Percentiles rank a stretch among this genome's conserved stretches.
Evolutionary conservation across 2,888 invertebrate genomes (phyloP).

Genomic region (Aphelenchoides bicaudatus): DNA sequence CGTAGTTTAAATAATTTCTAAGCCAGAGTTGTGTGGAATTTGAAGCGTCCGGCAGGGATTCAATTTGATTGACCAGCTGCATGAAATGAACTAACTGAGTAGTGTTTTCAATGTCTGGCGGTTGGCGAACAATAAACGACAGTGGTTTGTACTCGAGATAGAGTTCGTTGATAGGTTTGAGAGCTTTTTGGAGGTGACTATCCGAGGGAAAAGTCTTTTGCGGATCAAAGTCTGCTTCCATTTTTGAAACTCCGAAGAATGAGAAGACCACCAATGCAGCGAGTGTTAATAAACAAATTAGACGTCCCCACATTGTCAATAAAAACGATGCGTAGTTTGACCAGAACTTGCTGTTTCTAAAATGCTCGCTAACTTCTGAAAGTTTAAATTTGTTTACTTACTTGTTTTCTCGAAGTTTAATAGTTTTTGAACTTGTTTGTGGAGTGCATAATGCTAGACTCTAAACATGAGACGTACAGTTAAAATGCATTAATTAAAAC

Average conservation of each 20-base stretch:
- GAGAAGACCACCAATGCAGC: conserved; percentile 35
- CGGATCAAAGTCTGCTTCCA: conserved; percentile 50
- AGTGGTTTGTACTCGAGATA: conserved; percentile 50
- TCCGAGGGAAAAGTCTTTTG: conserved; percentile 54
- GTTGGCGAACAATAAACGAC: conserved; percentile 43
- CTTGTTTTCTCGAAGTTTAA: too few relatives aligned
- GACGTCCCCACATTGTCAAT: conserved; percentile 36
- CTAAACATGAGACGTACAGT: conserved; percentile 46
- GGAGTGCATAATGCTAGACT: too few relatives aligned
- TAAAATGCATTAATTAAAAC: conserved; percentile 36
- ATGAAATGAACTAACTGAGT: conserved; percentile 34
- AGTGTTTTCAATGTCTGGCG: conserved; percentile 39
- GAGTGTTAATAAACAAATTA: conserved; percentile 30
- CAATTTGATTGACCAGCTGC: conserved; percentile 37
- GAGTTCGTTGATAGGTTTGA: conserved; percentile 39
- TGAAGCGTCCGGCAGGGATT: conserved; percentile 37
- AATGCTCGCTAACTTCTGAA: neutral
- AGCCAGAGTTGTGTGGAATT: conserved; percentile 40
- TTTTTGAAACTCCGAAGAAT: conserved; percentile 37
- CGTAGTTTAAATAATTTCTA: conserved; percentile 35
- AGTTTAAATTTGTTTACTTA: too few relatives aligned
- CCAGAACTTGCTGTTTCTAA: too few relatives aligned
- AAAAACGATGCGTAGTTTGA: conserved; percentile 28
- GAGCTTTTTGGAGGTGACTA: conserved; percentile 40
- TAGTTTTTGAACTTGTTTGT: too few relatives aligned